Evolutionary conservation across 2,797 vertebrate species (phyloP).

Genomic region (Podarcis lilfordi): DNA sequence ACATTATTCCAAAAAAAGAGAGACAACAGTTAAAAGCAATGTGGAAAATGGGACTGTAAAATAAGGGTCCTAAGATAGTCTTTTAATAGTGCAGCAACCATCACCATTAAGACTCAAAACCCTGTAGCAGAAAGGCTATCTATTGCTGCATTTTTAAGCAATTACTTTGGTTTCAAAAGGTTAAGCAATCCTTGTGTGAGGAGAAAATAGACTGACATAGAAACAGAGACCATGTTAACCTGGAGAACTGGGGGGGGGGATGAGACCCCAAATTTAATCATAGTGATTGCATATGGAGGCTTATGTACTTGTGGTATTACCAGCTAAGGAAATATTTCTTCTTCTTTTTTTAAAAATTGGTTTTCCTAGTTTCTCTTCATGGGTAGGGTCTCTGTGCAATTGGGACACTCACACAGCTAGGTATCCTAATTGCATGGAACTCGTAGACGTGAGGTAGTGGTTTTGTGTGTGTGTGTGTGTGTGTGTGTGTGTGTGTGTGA

Average conservation of each 20-base stretch:
- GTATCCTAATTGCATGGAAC: too few relatives aligned
- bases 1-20: slow-evolving; percentile 8
- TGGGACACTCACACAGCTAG: too few relatives aligned
- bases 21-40: slow-evolving; percentile 7
- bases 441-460: too few relatives aligned
- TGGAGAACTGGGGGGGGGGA: background rate
- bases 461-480: too few relatives aligned
- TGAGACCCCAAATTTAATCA: background rate
- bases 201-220: background rate
- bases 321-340: background rate
- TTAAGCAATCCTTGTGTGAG: background rate
- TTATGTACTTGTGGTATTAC: background rate
- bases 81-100: background rate
- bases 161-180: slow-evolving; percentile 7
- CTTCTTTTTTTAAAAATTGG: too few relatives aligned
- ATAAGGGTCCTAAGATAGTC: background rate
- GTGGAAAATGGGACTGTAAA: background rate
- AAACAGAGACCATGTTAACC: background rate
- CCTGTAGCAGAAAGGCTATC: background rate
- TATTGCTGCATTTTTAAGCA: background rate
- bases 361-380: too few relatives aligned
- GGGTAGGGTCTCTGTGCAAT: too few relatives aligned
- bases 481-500: too few relatives aligned
- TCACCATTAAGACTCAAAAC: background rate
- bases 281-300: background rate